A percentile compares a stretch with the other conserved stretches of the same genome.
These are phyloP conservation scores for Clarias fuscus DNA, from an alignment of 2,797 vertebrate genomes.

Conservation along the genomic window DNA sequence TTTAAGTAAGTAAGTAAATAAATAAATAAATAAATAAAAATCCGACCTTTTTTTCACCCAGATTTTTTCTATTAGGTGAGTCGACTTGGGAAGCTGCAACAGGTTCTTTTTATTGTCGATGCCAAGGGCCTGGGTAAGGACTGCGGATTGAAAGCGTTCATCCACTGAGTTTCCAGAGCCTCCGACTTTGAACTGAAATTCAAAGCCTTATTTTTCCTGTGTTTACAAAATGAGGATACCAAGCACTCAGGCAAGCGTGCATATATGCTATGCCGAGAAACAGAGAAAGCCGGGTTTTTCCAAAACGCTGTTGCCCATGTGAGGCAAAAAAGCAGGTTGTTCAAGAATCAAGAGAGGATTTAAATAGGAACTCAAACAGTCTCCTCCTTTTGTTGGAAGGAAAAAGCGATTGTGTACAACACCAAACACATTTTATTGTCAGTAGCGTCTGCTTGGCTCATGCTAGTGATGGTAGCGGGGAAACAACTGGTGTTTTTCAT, in stretches of 20 bases:
- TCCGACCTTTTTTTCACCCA: conserved; percentile 17
- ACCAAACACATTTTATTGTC: conserved; percentile 5
- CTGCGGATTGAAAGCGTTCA: conserved; percentile 39
- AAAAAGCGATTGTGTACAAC: conserved; percentile 22
- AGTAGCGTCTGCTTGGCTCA: not conserved
- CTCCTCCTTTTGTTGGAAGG: conserved; percentile 7
- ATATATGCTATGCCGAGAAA: conserved; percentile 40
- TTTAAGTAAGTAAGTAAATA: not conserved
- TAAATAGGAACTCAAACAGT: conserved; percentile 17
- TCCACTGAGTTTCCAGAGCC: conserved; percentile 40
- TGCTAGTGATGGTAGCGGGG: not conserved
- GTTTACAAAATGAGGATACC: conserved; percentile 52
- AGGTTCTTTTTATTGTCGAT: conserved; percentile 36
- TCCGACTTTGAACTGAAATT: conserved; percentile 56
- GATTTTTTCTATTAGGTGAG: conserved; percentile 10
- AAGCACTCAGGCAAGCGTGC: conserved; percentile 39
- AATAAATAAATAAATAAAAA: not conserved
- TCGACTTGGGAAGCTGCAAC: conserved; percentile 3
- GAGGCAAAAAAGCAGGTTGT: conserved; percentile 7
- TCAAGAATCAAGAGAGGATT: not conserved
- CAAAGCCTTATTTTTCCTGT: conserved; percentile 53
- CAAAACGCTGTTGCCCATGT: conserved; percentile 35
- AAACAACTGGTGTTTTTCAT: conserved; percentile 45
- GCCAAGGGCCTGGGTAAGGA: conserved; percentile 35
- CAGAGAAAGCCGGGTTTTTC: conserved; percentile 22